Base-by-base conservation (phyloP, 2,888 invertebrate genomes). In the Allygus modestus region DNA sequence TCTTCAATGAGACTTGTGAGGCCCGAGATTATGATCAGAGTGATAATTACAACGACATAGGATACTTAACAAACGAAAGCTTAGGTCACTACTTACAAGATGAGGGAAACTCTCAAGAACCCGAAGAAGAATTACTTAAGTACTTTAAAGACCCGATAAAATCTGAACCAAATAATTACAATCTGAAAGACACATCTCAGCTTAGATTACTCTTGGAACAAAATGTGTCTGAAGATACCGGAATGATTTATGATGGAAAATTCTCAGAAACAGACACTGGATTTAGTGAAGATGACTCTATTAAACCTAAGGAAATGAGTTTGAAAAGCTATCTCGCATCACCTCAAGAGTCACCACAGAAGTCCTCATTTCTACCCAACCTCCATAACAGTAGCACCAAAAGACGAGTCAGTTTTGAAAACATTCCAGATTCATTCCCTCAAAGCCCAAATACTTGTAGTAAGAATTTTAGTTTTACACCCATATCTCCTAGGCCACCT, bases 401-500 rank as follows among this genome's bases (percentile, higher is more conserved):
- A 51, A 90, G 93, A 85, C 90, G 93, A 69, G 93, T 93, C 0
- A 93, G 93, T 88, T 93, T 93, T 87, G 93, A 93, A 87, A 92
- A 92, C 0, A 84, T 87, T 28, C 84, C 87, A 79, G 77, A 77
- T 61, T 46, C 61, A 84, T 75, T 95, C 81, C 95, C 95, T 0
- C 94, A 94, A 86, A 95, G 95, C 91, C 96, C 95, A 12, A 96
- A 95, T 86, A 94, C 95, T 65, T 92, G 95, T 86, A 93, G 95
- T 73, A 94, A 95, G 89, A 95, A 95, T 89, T 97, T 96, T 89
- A 96, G 95, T 90, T 97, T 97, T 89, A 95, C 95, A 41, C 97
- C 97, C 0, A 97, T 97, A 89, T 96, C 96, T 46, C 96, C 94
- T 0, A 86, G 75, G 28, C 75, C 75, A 9, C 46, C 82, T 9